A percentile compares a stretch with the other conserved stretches of the same genome.
phyloP scores from a whole-genome alignment of 2,888 invertebrate species.

The Pollenia angustigena region DNA sequence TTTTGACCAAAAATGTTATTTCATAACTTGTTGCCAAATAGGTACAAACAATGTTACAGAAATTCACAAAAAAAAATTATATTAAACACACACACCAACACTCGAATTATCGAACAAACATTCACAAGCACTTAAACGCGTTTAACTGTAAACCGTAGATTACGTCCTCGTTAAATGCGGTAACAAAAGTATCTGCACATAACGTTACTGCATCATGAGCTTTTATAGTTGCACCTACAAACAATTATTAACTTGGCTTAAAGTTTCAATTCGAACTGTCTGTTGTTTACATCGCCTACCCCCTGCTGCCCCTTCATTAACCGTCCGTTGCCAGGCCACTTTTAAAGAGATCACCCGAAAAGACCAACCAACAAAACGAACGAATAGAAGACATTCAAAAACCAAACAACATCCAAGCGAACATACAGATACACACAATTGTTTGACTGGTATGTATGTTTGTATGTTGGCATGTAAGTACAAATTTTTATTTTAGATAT shows the following conservation, averaged over 20 bases:
- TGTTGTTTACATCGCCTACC: conserved; percentile 15
- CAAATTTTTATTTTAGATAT: conserved; percentile 21
- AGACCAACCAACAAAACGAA: conserved; percentile 38
- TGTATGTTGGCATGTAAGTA: neutral
- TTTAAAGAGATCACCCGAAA: conserved; percentile 67
- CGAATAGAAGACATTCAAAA: conserved; percentile 59
- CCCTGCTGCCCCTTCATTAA: neutral
- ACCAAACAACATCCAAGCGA: conserved; percentile 39
- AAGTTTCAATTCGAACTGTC: conserved; percentile 64
- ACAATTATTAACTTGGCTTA: conserved; percentile 68
- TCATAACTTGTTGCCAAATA: conserved; percentile 63
- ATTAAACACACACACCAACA: conserved; percentile 10
- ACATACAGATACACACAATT: conserved; percentile 8
- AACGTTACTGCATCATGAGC: conserved; percentile 63
- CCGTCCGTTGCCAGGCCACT: conserved; percentile 24
- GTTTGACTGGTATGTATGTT: neutral
- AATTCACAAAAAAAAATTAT: conserved; percentile 24
- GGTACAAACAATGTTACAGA: neutral
- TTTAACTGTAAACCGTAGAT: conserved; percentile 53
- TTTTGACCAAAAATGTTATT: conserved; percentile 64
- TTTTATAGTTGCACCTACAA: conserved; percentile 74
- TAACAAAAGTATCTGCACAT: conserved; percentile 73
- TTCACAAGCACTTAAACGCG: conserved; percentile 33
- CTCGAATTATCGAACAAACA: conserved; percentile 3
- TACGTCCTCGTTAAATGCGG: conserved; percentile 70